Conservation (phyloP, 2,888 invertebrate species). For the Subacronicta megacephala region DNA sequence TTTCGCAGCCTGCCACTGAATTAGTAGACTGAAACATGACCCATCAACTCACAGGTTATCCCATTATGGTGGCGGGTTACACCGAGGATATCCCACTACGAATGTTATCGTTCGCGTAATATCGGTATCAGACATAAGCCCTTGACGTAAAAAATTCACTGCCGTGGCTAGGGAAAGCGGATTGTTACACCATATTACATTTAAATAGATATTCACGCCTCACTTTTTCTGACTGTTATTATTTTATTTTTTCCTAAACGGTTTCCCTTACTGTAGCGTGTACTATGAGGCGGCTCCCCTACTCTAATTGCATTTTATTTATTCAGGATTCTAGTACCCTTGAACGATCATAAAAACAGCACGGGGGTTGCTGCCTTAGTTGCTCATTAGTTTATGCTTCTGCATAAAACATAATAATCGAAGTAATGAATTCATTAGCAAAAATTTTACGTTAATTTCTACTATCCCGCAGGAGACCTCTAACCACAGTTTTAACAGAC, state of each 20-base stretch:
- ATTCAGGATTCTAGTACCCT: constrained; percentile 79
- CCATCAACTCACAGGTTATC: constrained; percentile 71
- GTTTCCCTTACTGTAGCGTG: constrained; percentile 60
- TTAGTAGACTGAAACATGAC: constrained; percentile 71
- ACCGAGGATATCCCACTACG: constrained; percentile 64
- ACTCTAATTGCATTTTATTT: constrained; percentile 86
- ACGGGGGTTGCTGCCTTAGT: constrained; percentile 64
- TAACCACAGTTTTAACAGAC: background rate
- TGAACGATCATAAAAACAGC: constrained; percentile 61
- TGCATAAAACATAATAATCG: constrained; percentile 61
- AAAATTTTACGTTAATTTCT: constrained; percentile 3
- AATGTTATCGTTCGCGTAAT: constrained; percentile 67
- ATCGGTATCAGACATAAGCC: constrained; percentile 49
- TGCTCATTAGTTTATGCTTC: constrained; percentile 75
- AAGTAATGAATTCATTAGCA: constrained; percentile 51
- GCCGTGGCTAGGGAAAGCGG: constrained; percentile 14
- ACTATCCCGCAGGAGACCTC: background rate
- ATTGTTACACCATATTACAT: constrained; percentile 54
- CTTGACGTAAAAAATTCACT: constrained; percentile 50
- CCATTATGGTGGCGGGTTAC: constrained; percentile 70
- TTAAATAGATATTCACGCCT: constrained; percentile 69
- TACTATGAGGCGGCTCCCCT: constrained; percentile 67
- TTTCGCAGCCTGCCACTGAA: constrained; percentile 73
- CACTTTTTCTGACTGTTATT: constrained; percentile 58
- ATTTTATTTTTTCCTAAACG: constrained; percentile 67